phyloP scores from a whole-genome alignment of 2,113 vertebrate species.

The Oriolus oriolus region DNA sequence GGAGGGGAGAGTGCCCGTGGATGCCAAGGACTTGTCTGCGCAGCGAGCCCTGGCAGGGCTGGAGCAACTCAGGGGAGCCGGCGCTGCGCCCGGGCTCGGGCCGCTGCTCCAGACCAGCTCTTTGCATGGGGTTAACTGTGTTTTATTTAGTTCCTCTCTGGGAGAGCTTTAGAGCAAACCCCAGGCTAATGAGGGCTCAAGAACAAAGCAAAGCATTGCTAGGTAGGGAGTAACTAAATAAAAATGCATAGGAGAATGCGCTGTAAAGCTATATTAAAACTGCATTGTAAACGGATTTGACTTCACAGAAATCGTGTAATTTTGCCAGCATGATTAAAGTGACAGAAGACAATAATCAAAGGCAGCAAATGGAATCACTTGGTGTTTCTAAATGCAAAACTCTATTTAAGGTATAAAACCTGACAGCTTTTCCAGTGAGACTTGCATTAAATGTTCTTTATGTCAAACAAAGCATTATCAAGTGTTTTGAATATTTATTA shows the following conservation, averaged over 20 bases:
- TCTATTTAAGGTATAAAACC: constrained; percentile 63
- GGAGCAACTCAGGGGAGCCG: not conserved
- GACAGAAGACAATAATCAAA: constrained; percentile 65
- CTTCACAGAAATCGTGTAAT: constrained; percentile 64
- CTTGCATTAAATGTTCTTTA: constrained; percentile 63
- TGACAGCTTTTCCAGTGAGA: constrained; percentile 62
- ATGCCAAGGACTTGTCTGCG: not conserved
- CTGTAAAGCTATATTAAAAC: constrained; percentile 54
- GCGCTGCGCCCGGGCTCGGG: not conserved
- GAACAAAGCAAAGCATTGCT: constrained; percentile 58
- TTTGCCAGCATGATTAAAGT: constrained; percentile 65
- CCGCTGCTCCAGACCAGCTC: not conserved
- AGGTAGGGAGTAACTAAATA: constrained; percentile 62
- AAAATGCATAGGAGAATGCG: constrained; percentile 41
- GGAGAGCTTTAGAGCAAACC: constrained; percentile 55
- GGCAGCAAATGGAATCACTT: constrained; percentile 53
- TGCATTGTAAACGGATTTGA: constrained; percentile 61
- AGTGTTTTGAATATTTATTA: constrained; percentile 73
- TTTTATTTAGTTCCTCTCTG: constrained; percentile 27
- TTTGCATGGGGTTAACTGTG: constrained; percentile 12
- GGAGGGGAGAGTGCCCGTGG: not conserved
- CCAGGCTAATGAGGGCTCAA: constrained; percentile 58
- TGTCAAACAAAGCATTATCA: constrained; percentile 68
- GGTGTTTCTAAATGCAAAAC: constrained; percentile 63
- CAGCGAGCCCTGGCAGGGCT: not conserved